Conservation (phyloP, 2,797 vertebrate species). For the Betta splendens region DNA sequence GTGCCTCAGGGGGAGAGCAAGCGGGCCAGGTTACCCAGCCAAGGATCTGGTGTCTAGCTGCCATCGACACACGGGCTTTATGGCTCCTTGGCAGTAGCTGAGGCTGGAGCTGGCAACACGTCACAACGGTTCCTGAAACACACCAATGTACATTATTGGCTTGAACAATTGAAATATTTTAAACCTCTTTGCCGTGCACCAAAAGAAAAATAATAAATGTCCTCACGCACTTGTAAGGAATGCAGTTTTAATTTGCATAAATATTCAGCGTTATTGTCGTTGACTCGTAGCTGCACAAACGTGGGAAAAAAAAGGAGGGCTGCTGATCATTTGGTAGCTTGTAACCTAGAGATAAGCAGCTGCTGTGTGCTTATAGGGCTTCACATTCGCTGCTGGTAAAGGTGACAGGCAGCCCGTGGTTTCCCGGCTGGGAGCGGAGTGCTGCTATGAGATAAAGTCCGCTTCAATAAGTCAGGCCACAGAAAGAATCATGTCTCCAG, state of each 20-base stretch:
- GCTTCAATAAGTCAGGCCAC: constrained; percentile 4
- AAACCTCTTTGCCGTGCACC: constrained; percentile 22
- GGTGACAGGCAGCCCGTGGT: not conserved
- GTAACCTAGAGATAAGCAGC: constrained; percentile 1
- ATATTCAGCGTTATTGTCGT: not conserved
- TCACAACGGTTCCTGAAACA: constrained; percentile 40
- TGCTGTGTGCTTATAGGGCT: not conserved
- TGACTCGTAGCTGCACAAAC: constrained; percentile 7
- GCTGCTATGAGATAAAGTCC: constrained; percentile 8
- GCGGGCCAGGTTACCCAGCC: constrained; percentile 74
- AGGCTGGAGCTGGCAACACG: constrained; percentile 32
- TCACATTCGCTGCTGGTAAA: not conserved
- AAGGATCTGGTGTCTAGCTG: constrained; percentile 77
- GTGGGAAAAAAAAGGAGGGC: not conserved
- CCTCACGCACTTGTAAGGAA: constrained; percentile 11
- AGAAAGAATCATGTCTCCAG: too few species aligned
- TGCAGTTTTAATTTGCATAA: constrained; percentile 17
- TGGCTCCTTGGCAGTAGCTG: constrained; percentile 28
- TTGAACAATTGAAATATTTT: constrained; percentile 26
- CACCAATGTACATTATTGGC: constrained; percentile 26
- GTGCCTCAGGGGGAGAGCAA: constrained; percentile 71
- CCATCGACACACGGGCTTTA: constrained; percentile 57
- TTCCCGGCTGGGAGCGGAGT: constrained; percentile 4
- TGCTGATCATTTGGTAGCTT: not conserved
- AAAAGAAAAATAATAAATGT: constrained; percentile 3